phyloP scores from a whole-genome alignment of 92 coral and sea anemone genomes.

The Virgularia gustaviana region DNA sequence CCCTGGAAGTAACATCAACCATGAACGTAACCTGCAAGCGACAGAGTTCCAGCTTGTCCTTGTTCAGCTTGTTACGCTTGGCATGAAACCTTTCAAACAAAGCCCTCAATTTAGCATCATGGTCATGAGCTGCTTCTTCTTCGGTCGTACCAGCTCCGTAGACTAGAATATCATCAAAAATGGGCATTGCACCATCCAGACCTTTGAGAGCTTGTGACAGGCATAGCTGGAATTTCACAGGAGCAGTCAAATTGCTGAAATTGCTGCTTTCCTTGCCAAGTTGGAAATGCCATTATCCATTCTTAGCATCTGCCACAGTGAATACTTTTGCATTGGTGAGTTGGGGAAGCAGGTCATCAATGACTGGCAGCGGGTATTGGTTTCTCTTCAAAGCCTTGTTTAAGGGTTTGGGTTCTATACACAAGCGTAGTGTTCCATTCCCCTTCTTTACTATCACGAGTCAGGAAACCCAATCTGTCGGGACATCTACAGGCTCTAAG shows the following conservation, averaged over 20 bases:
- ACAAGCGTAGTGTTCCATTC: slow-evolving; percentile 25
- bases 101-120: slow-evolving; percentile 12
- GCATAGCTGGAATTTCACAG: slow-evolving; percentile 22
- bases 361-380: slow-evolving; percentile 32
- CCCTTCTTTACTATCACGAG: slow-evolving; percentile 13
- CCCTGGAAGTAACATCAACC: slow-evolving; percentile 25
- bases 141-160: slow-evolving; percentile 5
- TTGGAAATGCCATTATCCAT: slow-evolving; percentile 35
- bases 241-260: slow-evolving; percentile 24
- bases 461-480: slow-evolving; percentile 42
- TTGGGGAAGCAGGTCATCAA: slow-evolving; percentile 32
- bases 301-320: slow-evolving; percentile 26
- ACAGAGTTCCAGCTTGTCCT: slow-evolving; percentile 22
- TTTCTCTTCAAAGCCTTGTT: slow-evolving; percentile 27
- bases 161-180: slow-evolving; percentile 40
- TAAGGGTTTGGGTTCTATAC: slow-evolving; percentile 23
- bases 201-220: slow-evolving; percentile 9
- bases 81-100: slow-evolving; percentile 9
- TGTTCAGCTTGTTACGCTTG: slow-evolving; percentile 25
- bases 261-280: slow-evolving; percentile 11
- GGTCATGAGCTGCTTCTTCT: slow-evolving; percentile 18
- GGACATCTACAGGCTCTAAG: slow-evolving; percentile 34
- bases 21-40: slow-evolving; percentile 26
- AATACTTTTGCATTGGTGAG: slow-evolving; percentile 32
- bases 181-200: slow-evolving; percentile 25